Evolutionary conservation across 2,888 invertebrate genomes (phyloP).

Genomic region (Hypena proboscidalis): DNA sequence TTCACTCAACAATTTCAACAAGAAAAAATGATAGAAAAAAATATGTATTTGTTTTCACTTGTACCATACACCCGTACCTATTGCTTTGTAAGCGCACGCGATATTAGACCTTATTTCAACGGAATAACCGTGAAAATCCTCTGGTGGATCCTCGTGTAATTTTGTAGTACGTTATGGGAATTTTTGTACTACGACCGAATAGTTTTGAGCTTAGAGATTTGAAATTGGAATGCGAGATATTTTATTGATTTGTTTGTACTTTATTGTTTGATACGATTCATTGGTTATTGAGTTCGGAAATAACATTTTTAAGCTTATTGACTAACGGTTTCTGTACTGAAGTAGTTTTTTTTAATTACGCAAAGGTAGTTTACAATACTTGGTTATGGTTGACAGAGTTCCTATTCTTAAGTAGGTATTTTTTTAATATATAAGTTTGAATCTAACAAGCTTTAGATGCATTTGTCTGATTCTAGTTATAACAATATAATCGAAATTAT

Average conservation of each 20-base stretch:
- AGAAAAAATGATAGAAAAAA: slow-evolving; percentile 24
- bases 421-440: no score
- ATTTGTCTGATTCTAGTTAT: no score
- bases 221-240: slow-evolving; percentile 2
- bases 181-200: slow-evolving; percentile 54
- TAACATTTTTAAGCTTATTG: no score
- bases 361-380: no score
- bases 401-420: no score
- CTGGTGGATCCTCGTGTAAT: slow-evolving; percentile 59
- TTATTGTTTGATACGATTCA: not conserved
- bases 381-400: no score
- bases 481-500: no score
- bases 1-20: not conserved
- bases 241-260: slow-evolving; percentile 1
- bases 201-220: slow-evolving; percentile 52
- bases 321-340: no score
- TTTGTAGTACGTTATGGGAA: slow-evolving; percentile 80
- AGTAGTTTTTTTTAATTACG: no score
- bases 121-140: slow-evolving; percentile 61
- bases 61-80: slow-evolving; percentile 66
- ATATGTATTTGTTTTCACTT: slow-evolving; percentile 57
- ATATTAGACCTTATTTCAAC: slow-evolving; percentile 52
- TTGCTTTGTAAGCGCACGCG: slow-evolving; percentile 41
- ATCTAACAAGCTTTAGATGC: no score
- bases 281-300: slow-evolving; percentile 10